phyloP scores from a whole-genome alignment of 2,113 vertebrate genomes.

The Psittacula cyanocephala region DNA sequence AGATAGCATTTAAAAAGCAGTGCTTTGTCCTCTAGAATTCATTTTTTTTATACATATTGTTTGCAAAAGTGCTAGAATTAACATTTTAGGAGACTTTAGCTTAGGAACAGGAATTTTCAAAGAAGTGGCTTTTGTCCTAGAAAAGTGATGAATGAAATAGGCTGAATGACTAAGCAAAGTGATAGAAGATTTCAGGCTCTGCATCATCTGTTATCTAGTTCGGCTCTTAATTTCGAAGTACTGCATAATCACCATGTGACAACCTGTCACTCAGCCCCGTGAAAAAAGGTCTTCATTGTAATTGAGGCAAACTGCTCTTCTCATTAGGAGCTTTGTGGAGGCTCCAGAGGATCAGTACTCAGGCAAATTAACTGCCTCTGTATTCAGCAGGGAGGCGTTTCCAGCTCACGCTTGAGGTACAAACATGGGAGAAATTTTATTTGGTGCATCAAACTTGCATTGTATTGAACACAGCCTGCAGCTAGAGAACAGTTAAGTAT shows the following conservation, averaged over 20 bases:
- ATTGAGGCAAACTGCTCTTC: background rate
- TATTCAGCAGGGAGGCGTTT: background rate
- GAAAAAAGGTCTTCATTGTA: background rate
- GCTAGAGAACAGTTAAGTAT: background rate
- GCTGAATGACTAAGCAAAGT: conserved; percentile 1
- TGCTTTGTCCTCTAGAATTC: background rate
- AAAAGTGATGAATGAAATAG: background rate
- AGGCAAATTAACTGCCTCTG: background rate
- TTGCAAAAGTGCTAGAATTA: background rate
- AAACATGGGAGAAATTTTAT: background rate
- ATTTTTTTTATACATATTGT: background rate
- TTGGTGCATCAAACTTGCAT: rapidly evolving
- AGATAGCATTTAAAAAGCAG: background rate
- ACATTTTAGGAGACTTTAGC: background rate
- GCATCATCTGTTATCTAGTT: background rate
- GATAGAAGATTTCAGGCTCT: background rate
- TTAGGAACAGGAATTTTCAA: background rate
- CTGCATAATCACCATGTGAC: background rate
- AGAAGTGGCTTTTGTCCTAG: background rate
- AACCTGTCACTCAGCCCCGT: background rate
- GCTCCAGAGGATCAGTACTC: background rate
- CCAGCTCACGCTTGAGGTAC: background rate
- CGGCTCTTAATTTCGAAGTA: background rate
- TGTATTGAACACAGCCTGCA: background rate
- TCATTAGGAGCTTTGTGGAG: background rate